These are phyloP conservation scores for Tiphia femorata DNA, from an alignment of 2,888 invertebrate species.

Conservation along the genomic window DNA sequence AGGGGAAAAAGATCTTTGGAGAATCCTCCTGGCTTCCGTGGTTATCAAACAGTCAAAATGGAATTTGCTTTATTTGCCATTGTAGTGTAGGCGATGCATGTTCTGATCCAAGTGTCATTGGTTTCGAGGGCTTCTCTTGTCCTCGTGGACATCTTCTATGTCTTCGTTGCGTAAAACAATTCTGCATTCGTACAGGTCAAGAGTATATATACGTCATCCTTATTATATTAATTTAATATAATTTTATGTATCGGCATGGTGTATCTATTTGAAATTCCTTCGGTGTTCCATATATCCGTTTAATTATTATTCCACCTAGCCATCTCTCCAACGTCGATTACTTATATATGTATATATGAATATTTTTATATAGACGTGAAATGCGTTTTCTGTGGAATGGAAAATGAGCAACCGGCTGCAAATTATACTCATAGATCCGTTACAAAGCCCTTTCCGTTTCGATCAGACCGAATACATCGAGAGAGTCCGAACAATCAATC, in stretches of 20 bases:
- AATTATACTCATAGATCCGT: too few species aligned
- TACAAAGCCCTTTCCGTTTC: background rate
- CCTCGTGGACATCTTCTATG: conserved; percentile 56
- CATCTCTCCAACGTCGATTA: too few species aligned
- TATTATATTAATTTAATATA: background rate
- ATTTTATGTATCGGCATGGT: too few species aligned
- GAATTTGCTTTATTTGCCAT: conserved; percentile 52
- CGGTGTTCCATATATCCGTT: too few species aligned
- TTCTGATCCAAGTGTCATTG: conserved; percentile 25
- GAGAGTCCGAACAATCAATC: too few species aligned
- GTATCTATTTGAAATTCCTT: too few species aligned
- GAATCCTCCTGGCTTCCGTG: background rate
- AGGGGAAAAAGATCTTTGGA: conserved; percentile 12
- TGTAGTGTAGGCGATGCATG: conserved; percentile 40
- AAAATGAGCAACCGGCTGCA: too few species aligned
- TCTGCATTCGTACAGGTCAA: conserved; percentile 53
- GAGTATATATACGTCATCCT: conserved; percentile 1
- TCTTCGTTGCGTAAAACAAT: conserved; percentile 53
- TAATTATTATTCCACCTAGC: too few species aligned
- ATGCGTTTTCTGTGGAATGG: conserved; percentile 44
- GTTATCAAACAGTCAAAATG: conserved; percentile 16
- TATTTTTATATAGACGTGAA: conserved; percentile 35
- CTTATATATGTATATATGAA: background rate
- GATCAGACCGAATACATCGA: background rate
- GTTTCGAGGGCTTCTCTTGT: conserved; percentile 44